phyloP scores from a whole-genome alignment of 2,888 invertebrate species.

The Nematopogon swammerdamellus region DNA sequence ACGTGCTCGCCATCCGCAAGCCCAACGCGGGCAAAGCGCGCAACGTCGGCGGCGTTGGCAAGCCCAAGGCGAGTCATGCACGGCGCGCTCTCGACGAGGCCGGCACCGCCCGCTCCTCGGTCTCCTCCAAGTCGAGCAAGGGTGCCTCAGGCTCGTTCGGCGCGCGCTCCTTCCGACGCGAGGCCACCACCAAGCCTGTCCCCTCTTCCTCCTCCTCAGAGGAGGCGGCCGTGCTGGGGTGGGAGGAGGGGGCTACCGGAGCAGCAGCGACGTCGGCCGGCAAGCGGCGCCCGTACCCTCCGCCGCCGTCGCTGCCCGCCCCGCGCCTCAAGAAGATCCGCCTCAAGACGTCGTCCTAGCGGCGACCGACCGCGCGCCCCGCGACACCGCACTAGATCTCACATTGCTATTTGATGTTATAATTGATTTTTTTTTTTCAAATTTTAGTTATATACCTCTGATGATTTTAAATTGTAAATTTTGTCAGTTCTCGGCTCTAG shows the following conservation, averaged over 20 bases:
- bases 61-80: slow-evolving; percentile 21
- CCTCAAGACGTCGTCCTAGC: slow-evolving; percentile 40
- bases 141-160: slow-evolving; percentile 20
- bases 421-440: no score
- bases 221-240: slow-evolving; percentile 21
- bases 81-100: slow-evolving; percentile 33
- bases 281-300: slow-evolving; percentile 30
- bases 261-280: slow-evolving; percentile 17
- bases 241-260: slow-evolving; percentile 32
- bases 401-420: no score
- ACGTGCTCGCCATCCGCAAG: slow-evolving; percentile 39
- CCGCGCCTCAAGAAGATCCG: slow-evolving; percentile 37
- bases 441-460: no score
- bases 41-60: no score
- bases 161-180: slow-evolving; percentile 20
- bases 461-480: no score
- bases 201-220: slow-evolving; percentile 34
- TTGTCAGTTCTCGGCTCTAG: no score
- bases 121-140: slow-evolving; percentile 28
- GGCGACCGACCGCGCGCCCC: slow-evolving; percentile 17
- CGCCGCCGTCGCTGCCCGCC: slow-evolving; percentile 19
- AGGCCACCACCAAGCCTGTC: slow-evolving; percentile 17
- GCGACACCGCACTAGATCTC: slow-evolving; percentile 16
- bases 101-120: slow-evolving; percentile 25
- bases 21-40: slow-evolving; percentile 37